Evolutionary conservation across 2,797 vertebrate genomes (phyloP), one percentile per base, ranked within the genome.

Genomic region (Sebastes iracundus): DNA sequence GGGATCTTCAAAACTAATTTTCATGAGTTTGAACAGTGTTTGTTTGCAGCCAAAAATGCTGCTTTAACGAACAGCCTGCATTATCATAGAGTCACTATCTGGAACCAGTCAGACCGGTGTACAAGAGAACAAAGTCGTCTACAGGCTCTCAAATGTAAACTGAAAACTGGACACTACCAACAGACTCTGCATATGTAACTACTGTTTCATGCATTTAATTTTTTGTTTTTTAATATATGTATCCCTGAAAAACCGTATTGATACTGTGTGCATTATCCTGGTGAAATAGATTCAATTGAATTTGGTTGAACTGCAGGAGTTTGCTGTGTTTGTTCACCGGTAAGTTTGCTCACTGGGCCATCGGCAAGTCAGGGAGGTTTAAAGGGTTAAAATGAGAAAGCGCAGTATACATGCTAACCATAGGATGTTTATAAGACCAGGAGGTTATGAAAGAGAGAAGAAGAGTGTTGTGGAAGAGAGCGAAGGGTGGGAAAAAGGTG

Each of bases 401-500:
- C 0, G 33, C 14, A 70, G 2, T 16, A 33, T 7, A 55, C 2
- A 59, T 2, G 35, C 8, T 11, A 42, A 33, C 27, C 27, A 49
- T n/a, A 64, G 10, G 22, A 55, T 68, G 46, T 46, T 1, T 46
- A 61, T 3, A 20, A 4, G 22, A 35, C 20, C 14, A 10, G 14
- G 11, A 52, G 18, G 42, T 60, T 53, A 25, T 60, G 16, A 81
- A 56, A 62, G 12, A 74, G 23, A 82, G 46, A 8, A 66, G 60
- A 61, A 55, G 38, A 62, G 23, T 72, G 13, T 38, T 72, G 32
- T 38, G 52, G 60, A 61, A 14, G n/a, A 75, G 38, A 66, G 52
- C 14, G 8, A 30, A 67, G 62, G 77, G 52, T 11, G 62, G 38
- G 72, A 72, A 72, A 74, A 80, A 69, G 74, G 75, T 86, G 77